Evolutionary conservation across 92 coral and sea anemone genomes (phyloP), one percentile per base, ranked within the genome.

Genomic region (Hydrozoanthus gracilis): DNA sequence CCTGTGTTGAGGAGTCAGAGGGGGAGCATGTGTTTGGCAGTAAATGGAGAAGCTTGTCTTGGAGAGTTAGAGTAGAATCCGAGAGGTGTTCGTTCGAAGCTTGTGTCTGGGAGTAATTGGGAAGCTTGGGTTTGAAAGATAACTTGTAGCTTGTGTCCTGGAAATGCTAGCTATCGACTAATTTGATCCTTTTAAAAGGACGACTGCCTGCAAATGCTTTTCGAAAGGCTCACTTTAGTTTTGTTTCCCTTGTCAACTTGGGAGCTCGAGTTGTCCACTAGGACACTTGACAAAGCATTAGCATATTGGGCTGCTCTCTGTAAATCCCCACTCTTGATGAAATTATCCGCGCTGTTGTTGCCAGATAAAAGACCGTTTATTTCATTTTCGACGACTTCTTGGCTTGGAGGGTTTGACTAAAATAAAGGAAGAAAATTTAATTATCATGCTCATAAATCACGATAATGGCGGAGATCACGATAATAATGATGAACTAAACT

Each of bases 281-380:
- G 84, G 8, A 79, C 44, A 79, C 84, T 79, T 4, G 84, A 45
- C 11, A 79, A 35, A 1, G 84, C 84, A 5, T n/a, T 79, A 8
- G 84, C 84, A 6, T 61, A 62, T 44, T 79, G 84, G 15, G 84
- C 84, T 6, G 84, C 84, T 35, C 62, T 79, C 50, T 79, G 84
- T 10, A 56, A 2, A 3, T 79, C 84, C 16, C 84, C 84, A 44
- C 71, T 45, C 72, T 44, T 79, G 16, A 79, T 7, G 5, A 79
- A 45, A 61, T 46, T 9, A 11, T 18, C 35, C 0, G 73, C 12
- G 13, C 52, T 15, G 17, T 79, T 58, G 17, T 79, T 79, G 1
- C 84, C 84, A 17, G 84, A 79, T 2, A 47, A 9, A 10, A 79
- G 15, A 15, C 73, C 84, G 17, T 79, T 44, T 5, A 79, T n/a